Base-by-base conservation (phyloP, 2,888 invertebrate species). In the Acleris cristana region DNA sequence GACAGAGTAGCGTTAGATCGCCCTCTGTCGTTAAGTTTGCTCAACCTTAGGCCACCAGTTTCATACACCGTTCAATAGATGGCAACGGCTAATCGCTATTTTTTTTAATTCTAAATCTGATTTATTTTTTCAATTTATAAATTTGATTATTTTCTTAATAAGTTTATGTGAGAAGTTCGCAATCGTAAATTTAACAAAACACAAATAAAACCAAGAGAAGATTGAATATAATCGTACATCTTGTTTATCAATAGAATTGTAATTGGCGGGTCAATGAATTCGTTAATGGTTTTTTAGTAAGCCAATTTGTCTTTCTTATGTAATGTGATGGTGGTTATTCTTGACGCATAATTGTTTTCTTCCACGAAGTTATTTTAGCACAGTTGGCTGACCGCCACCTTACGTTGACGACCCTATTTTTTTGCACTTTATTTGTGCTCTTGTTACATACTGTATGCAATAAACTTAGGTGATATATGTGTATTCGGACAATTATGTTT, bases 341-440 rank as follows among this genome's bases (percentile, higher is more conserved):
- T 65, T 44, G 51, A 57, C 48, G 23, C 16, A 48, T 70, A 61
- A 59, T 71, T 71, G 71, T 70, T 65, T 51, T 61, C 3, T 65
- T 56, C 21, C 18, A 26, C 60, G 63, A 59, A 64, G 70, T 73
- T 73, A 74, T 74, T 77, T 73, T 73, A 70, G 72, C 71, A 71
- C 70, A 67, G 69, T 78, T 80, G 80, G 80, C 78, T 23, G 26
- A 18, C 23, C 58, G 79, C 80, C 79, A 77, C 65, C 57, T 67
- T 70, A 30, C 48, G 49, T 48, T 56, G 54, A 48, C 44, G 55
- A 57, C 23, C 44, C 44, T 51, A 67, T 55, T 61, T 57, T 62
- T 53, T 58, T 49, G 34, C 26, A 67, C 45, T 67, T 63, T 58
- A 63, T 62, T 53, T 23, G 34, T 16, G 21, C 26, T 66, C 21